Evolutionary conservation across 2,797 vertebrate species (phyloP).

Genomic region (Coracias cyanogaster): DNA sequence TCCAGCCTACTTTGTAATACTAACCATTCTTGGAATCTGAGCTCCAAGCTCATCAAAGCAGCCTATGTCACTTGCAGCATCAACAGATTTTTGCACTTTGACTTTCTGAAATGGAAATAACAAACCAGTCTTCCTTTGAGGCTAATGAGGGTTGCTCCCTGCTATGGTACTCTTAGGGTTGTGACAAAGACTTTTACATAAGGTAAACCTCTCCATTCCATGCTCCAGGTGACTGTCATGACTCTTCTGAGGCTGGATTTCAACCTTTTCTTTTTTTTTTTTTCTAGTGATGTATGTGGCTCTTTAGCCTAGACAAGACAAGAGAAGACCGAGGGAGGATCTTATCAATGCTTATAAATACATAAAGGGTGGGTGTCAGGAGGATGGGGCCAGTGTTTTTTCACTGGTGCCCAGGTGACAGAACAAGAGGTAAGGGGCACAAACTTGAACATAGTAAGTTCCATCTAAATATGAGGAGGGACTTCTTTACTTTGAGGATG

Average conservation of each 20-base stretch:
- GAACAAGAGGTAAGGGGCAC: no score
- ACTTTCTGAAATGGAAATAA: not conserved
- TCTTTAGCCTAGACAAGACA: no score
- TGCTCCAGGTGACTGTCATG: not conserved
- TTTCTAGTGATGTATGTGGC: not conserved
- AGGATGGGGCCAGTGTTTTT: no score
- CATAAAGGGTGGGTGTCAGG: no score
- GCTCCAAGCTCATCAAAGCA: not conserved
- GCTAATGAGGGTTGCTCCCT: not conserved
- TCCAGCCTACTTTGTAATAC: not conserved
- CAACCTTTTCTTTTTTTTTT: accelerated
- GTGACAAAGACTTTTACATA: not conserved
- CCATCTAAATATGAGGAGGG: no score
- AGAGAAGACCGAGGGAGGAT: no score
- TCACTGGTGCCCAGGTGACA: no score
- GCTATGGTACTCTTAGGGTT: not conserved
- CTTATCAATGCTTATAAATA: no score
- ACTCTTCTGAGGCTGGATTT: not conserved
- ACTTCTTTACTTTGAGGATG: no score
- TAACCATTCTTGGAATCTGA: not conserved
- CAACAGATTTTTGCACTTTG: not conserved
- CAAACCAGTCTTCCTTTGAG: not conserved
- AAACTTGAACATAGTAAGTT: no score
- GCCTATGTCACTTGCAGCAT: not conserved
- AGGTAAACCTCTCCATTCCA: not conserved